Evolutionary conservation across 2,113 vertebrate genomes (phyloP).

Genomic region (Silurus meridionalis): DNA sequence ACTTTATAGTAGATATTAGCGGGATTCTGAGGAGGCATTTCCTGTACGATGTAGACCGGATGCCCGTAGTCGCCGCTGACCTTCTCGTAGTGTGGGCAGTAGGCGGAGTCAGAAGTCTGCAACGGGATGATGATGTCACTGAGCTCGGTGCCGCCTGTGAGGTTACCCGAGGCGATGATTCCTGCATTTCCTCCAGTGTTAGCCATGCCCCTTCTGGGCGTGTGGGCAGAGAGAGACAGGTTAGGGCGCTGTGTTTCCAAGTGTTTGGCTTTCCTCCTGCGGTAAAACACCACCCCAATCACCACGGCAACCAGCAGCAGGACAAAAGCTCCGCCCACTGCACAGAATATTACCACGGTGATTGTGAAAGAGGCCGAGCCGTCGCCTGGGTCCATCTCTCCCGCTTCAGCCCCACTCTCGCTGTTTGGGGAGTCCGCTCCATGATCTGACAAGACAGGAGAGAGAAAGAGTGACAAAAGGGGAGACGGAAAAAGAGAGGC

Average conservation of each 20-base stretch:
- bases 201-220: constrained; percentile 48
- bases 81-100: constrained; percentile 82
- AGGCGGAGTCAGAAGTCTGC: constrained; percentile 73
- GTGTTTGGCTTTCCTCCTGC: constrained; percentile 73
- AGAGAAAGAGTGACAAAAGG: not conserved
- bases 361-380: constrained; percentile 69
- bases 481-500: not conserved
- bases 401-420: constrained; percentile 10
- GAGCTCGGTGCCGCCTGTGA: constrained; percentile 72
- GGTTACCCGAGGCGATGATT: constrained; percentile 52
- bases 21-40: constrained; percentile 77
- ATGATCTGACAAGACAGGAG: constrained; percentile 26
- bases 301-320: constrained; percentile 72
- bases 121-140: constrained; percentile 81
- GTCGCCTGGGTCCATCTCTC: constrained; percentile 58
- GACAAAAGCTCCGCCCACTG: constrained; percentile 70
- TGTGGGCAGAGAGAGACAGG: constrained; percentile 65
- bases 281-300: constrained; percentile 73
- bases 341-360: constrained; percentile 72
- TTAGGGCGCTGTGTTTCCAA: constrained; percentile 75
- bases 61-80: constrained; percentile 82
- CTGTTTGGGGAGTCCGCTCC: constrained; percentile 24
- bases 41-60: constrained; percentile 81
- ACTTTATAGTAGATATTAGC: constrained; percentile 85
- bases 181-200: constrained; percentile 18